Evolutionary conservation across 37 sponge, comb jelly and placozoan genomes (phyloP).

Genomic region (Axinella damicornis): DNA sequence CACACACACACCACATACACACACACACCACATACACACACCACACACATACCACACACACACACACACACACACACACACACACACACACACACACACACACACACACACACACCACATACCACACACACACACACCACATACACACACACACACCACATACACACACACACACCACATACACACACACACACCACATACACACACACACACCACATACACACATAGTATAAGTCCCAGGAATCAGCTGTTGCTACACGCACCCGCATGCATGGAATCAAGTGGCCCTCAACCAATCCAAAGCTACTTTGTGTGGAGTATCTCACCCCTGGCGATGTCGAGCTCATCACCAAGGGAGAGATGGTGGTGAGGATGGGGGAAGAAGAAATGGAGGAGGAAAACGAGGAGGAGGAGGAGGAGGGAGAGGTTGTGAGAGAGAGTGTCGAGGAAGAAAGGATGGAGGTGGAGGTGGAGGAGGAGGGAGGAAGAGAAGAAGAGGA

Average conservation of each 20-base stretch:
- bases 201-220: no score
- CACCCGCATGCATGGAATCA: conserved; percentile 76
- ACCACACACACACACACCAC: no score
- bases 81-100: no score
- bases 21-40: no score
- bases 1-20: no score
- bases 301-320: conserved; percentile 76
- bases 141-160: no score
- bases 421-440: background rate
- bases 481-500: background rate
- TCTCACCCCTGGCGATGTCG: conserved; percentile 49
- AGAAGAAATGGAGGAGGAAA: background rate
- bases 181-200: no score
- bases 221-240: conserved; percentile 56
- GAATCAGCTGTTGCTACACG: conserved; percentile 72
- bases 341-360: conserved; percentile 27
- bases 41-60: no score
- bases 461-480: background rate
- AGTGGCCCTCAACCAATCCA: conserved; percentile 91
- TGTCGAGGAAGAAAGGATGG: conserved; percentile 7
- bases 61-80: no score
- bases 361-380: conserved; percentile 10
- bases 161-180: no score
- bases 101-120: no score
- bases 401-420: background rate